These are phyloP conservation scores for Pseudococcus longispinus DNA, from an alignment of 2,888 invertebrate species.

Conservation along the genomic window DNA sequence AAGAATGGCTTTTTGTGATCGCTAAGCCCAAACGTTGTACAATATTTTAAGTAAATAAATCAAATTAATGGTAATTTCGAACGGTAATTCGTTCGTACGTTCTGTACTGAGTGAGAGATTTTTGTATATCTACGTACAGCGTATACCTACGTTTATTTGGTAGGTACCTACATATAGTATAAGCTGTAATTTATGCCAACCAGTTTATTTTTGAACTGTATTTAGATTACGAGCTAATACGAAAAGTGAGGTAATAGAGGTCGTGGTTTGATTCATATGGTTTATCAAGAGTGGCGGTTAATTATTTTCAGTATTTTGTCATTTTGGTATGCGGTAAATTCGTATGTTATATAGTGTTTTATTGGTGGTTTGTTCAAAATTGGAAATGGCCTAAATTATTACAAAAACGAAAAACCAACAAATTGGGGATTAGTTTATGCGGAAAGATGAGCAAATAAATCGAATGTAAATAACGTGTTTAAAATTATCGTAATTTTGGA, in stretches of 20 bases:
- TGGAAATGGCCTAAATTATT: neutral
- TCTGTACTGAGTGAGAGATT: too few species aligned
- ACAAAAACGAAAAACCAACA: neutral
- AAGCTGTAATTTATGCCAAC: neutral
- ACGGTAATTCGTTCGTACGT: neutral
- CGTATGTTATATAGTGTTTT: neutral
- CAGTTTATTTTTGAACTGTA: neutral
- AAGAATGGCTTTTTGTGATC: neutral
- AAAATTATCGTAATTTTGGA: neutral
- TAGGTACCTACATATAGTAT: neutral
- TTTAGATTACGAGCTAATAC: neutral
- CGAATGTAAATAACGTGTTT: neutral
- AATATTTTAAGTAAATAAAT: conserved; percentile 11
- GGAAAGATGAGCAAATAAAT: neutral
- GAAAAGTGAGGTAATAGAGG: neutral
- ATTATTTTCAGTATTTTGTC: neutral
- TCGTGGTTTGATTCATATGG: neutral
- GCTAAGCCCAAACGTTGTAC: neutral
- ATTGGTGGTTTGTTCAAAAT: neutral
- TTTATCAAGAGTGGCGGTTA: neutral
- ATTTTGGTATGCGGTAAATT: neutral
- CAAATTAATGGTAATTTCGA: conserved; percentile 20
- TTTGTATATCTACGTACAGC: neutral
- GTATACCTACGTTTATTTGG: neutral
- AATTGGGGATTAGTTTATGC: neutral